phyloP scores from a whole-genome alignment of 2,888 invertebrate species.

The Epistrophella euchroma region DNA sequence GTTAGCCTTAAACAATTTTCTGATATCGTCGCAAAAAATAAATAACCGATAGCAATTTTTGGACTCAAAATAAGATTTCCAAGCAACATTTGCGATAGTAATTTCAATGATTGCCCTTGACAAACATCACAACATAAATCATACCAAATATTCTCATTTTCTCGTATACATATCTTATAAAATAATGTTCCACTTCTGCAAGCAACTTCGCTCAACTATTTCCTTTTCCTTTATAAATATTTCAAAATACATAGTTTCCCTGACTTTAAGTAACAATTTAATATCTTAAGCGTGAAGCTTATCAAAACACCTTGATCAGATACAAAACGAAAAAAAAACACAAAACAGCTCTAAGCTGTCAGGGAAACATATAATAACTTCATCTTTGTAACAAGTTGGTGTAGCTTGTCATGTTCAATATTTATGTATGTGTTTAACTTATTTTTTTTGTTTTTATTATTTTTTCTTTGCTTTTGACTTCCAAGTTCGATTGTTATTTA shows the following conservation, averaged over 20 bases:
- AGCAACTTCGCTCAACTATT: slow-evolving; percentile 6
- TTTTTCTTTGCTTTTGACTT: slow-evolving; percentile 24
- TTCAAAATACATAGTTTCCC: slow-evolving; percentile 13
- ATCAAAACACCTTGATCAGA: slow-evolving; percentile 71
- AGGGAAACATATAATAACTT: slow-evolving; percentile 66
- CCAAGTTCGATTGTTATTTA: slow-evolving; percentile 39
- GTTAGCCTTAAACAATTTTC: too few species aligned
- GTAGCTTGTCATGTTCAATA: slow-evolving; percentile 54
- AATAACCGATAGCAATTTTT: neutral
- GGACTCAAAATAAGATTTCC: neutral
- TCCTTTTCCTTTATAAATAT: slow-evolving; percentile 10
- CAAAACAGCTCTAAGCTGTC: slow-evolving; percentile 59
- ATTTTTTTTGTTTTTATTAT: neutral
- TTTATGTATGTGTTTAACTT: slow-evolving; percentile 60
- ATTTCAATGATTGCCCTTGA: neutral
- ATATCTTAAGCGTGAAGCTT: slow-evolving; percentile 69
- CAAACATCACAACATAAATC: neutral
- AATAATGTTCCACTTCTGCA: neutral
- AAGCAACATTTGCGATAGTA: neutral
- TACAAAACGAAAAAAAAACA: slow-evolving; percentile 1
- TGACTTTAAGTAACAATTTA: slow-evolving; percentile 12
- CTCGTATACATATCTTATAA: neutral
- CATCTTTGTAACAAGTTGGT: slow-evolving; percentile 27
- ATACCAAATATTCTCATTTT: neutral
- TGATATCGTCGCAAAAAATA: too few species aligned